Percentiles rank a stretch among this genome's conserved stretches.
Conservation (phyloP, 2,888 invertebrate genomes). For the Melitaea athalia region DNA sequence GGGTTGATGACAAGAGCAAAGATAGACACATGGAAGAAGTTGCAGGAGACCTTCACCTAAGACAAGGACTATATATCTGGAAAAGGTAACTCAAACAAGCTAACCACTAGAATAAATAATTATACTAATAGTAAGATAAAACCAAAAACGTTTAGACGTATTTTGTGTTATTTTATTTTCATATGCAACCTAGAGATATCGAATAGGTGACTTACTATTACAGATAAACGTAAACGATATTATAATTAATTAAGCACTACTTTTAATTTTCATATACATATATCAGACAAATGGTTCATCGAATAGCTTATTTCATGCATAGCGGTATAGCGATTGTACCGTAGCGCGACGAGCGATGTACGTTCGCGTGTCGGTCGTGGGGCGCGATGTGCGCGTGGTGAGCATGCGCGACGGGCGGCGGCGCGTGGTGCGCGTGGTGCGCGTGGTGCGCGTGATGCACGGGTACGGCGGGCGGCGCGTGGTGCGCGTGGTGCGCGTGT, state of each 20-base stretch:
- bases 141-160: too few species aligned
- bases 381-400: conserved; percentile 20
- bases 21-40: too few species aligned
- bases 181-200: too few species aligned
- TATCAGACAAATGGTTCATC: not conserved
- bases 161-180: too few species aligned
- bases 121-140: too few species aligned
- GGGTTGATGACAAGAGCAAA: too few species aligned
- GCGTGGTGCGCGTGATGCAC: conserved; percentile 25
- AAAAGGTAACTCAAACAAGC: too few species aligned
- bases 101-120: too few species aligned
- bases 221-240: not conserved
- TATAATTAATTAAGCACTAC: not conserved
- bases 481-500: conserved; percentile 58
- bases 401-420: conserved; percentile 58
- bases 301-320: conserved; percentile 29
- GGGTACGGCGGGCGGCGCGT: conserved; percentile 11
- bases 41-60: too few species aligned
- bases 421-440: conserved; percentile 35
- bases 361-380: conserved; percentile 40
- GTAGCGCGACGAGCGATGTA: conserved; percentile 53
- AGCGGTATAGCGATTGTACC: conserved; percentile 48
- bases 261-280: not conserved
- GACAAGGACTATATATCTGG: too few species aligned
- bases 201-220: not conserved